Conservation (phyloP, 64 coral and sea anemone genomes). For the Orbicella faveolata region DNA sequence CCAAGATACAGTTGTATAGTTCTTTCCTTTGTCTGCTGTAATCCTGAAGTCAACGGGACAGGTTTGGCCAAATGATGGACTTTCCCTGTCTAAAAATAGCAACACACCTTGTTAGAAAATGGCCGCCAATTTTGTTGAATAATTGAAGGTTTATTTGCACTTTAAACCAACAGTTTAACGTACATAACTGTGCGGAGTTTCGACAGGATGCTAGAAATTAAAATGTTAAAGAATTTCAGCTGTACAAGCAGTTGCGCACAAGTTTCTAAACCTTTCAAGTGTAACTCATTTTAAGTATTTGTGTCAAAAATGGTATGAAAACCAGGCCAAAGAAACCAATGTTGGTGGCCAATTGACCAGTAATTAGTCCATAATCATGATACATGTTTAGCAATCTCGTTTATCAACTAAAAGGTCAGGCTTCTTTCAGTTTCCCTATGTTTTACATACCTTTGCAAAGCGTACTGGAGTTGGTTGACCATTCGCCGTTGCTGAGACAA, state of each 20-base stretch:
- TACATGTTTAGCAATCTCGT: too few relatives aligned
- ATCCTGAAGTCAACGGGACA: constrained; percentile 24
- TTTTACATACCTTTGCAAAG: constrained; percentile 16
- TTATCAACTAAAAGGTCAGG: neutral
- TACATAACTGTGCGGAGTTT: too few relatives aligned
- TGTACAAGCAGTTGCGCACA: too few relatives aligned
- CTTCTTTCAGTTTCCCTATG: neutral
- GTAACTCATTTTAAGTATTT: too few relatives aligned
- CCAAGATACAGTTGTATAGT: constrained; percentile 18
- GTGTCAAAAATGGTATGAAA: too few relatives aligned
- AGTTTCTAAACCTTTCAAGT: too few relatives aligned
- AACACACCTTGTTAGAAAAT: neutral
- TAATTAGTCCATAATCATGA: too few relatives aligned
- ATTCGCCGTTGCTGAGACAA: constrained; percentile 2
- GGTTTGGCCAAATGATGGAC: constrained; percentile 34
- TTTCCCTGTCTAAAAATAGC: constrained; percentile 23
- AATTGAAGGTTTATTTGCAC: neutral
- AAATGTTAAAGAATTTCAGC: too few relatives aligned
- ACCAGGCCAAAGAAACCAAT: too few relatives aligned
- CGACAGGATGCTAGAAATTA: too few relatives aligned
- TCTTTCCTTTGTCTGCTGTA: constrained; percentile 8
- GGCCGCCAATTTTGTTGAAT: neutral
- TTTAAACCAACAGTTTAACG: too few relatives aligned
- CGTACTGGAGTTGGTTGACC: neutral
- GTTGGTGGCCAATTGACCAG: too few relatives aligned